Conservation (phyloP, 1,140 invertebrate species). For the Drosophila nikananu region DNA sequence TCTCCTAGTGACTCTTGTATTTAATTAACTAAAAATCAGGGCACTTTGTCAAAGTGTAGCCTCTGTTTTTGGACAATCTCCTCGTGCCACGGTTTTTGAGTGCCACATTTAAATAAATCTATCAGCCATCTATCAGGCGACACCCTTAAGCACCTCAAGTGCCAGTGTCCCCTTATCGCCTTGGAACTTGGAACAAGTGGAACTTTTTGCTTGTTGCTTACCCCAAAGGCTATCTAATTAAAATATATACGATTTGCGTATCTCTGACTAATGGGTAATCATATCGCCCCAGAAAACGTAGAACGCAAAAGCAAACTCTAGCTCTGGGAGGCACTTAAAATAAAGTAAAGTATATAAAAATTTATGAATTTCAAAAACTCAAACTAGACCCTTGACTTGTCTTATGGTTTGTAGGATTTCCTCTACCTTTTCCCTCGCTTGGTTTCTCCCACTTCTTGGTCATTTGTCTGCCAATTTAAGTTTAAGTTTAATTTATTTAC, state of each 20-base stretch:
- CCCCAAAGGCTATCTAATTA: not conserved
- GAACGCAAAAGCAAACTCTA: not conserved
- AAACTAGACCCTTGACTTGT: not conserved
- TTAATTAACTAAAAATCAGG: too few relatives aligned
- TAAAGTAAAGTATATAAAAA: too few relatives aligned
- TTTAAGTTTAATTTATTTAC: conserved; percentile 3
- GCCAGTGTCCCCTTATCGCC: conserved; percentile 19
- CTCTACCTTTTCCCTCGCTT: too few relatives aligned
- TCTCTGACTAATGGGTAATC: conserved; percentile 8
- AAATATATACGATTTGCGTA: conserved; percentile 11
- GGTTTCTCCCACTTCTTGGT: not conserved
- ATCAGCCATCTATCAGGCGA: conserved; percentile 1
- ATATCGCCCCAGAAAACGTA: conserved; percentile 1
- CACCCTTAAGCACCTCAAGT: not conserved
- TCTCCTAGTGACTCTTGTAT: too few relatives aligned
- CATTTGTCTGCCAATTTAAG: not conserved
- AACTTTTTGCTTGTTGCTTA: not conserved
- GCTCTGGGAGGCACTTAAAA: not conserved
- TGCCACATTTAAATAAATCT: conserved; percentile 5
- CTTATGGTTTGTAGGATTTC: not conserved
- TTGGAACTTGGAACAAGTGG: not conserved
- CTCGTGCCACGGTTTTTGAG: not conserved
- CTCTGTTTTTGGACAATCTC: not conserved
- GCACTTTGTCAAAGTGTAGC: not conserved
- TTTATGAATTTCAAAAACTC: not conserved